Percentiles rank a stretch among this genome's conserved stretches.
These are phyloP conservation scores for Diadumene lineata DNA, from an alignment of 92 coral and sea anemone species.

Conservation along the genomic window DNA sequence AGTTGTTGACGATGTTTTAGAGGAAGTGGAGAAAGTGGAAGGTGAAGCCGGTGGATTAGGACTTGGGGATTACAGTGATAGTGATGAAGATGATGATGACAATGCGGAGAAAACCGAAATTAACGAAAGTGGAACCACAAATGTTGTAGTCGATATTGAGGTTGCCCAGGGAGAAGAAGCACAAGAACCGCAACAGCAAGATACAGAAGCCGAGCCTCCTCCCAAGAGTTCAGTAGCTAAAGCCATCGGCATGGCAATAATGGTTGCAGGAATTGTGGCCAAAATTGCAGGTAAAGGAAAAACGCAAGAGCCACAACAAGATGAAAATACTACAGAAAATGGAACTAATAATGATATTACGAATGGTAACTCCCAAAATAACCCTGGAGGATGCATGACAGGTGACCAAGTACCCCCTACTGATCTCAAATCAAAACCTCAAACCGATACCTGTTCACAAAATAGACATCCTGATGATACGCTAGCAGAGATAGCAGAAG, in stretches of 20 bases:
- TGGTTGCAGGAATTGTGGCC: constrained; percentile 59
- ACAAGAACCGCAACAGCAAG: constrained; percentile 34
- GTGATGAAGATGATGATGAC: constrained; percentile 46
- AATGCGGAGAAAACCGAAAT: constrained; percentile 11
- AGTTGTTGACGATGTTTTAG: constrained; percentile 78
- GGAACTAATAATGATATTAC: constrained; percentile 3
- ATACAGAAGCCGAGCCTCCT: constrained; percentile 33
- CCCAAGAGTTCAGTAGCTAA: constrained; percentile 53
- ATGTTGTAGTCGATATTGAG: constrained; percentile 25
- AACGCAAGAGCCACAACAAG: constrained; percentile 15
- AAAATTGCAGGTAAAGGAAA: constrained; percentile 49
- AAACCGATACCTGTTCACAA: constrained; percentile 7
- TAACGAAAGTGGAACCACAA: constrained; percentile 34
- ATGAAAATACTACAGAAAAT: background rate
- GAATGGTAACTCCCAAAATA: constrained; percentile 1
- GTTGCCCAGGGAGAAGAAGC: constrained; percentile 30
- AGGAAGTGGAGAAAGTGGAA: constrained; percentile 62
- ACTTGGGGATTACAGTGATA: constrained; percentile 49
- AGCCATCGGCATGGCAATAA: constrained; percentile 63
- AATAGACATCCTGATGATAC: constrained; percentile 8
- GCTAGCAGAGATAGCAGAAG: constrained; percentile 14
- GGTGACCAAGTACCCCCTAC: constrained; percentile 31
- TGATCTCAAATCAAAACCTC: constrained; percentile 23
- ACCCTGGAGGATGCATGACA: constrained; percentile 4
- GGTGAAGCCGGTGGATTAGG: constrained; percentile 30